phyloP scores from a whole-genome alignment of 2,113 vertebrate genomes.

The Entomyzon cyanotis region DNA sequence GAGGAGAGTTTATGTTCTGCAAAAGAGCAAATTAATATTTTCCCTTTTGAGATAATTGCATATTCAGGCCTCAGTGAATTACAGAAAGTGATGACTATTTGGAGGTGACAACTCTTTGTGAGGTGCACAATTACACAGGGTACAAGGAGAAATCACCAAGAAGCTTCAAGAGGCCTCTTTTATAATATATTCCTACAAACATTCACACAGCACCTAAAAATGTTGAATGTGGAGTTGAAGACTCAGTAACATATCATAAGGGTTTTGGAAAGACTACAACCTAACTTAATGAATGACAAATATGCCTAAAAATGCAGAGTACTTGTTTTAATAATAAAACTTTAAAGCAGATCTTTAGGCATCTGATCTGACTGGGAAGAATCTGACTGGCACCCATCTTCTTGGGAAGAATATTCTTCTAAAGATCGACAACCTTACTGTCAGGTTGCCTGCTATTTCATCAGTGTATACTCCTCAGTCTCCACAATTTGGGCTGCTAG shows the following conservation, averaged over 20 bases:
- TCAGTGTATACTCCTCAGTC: slow-evolving; percentile 72
- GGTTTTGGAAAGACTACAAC: background rate
- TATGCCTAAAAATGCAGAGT: background rate
- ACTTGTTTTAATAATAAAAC: background rate
- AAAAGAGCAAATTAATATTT: background rate
- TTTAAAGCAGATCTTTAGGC: slow-evolving; percentile 55
- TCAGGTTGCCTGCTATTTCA: slow-evolving; percentile 72
- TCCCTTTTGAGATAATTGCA: background rate
- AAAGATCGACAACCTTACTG: background rate
- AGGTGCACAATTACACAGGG: background rate
- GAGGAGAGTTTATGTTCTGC: background rate
- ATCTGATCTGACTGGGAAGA: slow-evolving; percentile 79
- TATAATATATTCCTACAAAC: background rate
- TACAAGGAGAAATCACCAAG: background rate
- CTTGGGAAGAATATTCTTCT: slow-evolving; percentile 77
- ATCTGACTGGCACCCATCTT: slow-evolving; percentile 78
- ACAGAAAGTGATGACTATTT: background rate
- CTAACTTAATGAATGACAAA: background rate
- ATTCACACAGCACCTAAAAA: background rate
- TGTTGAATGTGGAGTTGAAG: background rate
- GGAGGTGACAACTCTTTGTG: background rate
- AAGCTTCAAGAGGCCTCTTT: background rate
- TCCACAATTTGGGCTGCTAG: slow-evolving; percentile 74
- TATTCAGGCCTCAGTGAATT: background rate
- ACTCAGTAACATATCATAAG: background rate